Conservation (phyloP, 2,888 invertebrate genomes). For the Molanna angustata region DNA sequence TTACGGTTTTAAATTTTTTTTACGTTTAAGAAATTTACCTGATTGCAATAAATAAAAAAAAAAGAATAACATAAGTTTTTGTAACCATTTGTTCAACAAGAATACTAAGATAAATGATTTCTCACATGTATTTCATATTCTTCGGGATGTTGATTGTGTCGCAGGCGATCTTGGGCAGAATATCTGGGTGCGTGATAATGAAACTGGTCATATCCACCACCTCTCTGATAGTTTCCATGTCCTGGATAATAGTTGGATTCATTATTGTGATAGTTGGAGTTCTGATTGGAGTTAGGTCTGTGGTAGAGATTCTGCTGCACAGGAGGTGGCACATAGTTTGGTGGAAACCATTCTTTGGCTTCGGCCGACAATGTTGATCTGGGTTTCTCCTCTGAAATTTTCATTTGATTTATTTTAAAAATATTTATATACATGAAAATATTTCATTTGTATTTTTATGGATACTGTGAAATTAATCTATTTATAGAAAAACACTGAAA, state of each 20-base stretch:
- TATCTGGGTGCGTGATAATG: slow-evolving; percentile 23
- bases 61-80: background rate
- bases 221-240: slow-evolving; percentile 33
- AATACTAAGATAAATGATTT: too few species aligned
- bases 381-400: slow-evolving; percentile 25
- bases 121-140: slow-evolving; percentile 25
- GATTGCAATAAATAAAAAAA: too few species aligned
- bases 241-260: slow-evolving; percentile 12
- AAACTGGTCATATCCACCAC: slow-evolving; percentile 15
- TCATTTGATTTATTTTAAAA: too few species aligned
- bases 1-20: too few species aligned
- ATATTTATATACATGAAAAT: too few species aligned
- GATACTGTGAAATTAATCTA: too few species aligned
- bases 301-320: slow-evolving; percentile 37
- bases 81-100: too few species aligned
- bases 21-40: too few species aligned
- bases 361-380: slow-evolving; percentile 53
- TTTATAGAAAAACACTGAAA: too few species aligned
- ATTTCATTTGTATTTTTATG: too few species aligned
- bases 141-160: slow-evolving; percentile 44
- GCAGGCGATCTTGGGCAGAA: slow-evolving; percentile 43
- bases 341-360: slow-evolving; percentile 61
- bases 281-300: slow-evolving; percentile 12
- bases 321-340: slow-evolving; percentile 43
- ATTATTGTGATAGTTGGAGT: slow-evolving; percentile 14